Base-by-base conservation (phyloP, 2,797 vertebrate species). In the Sebastiscus albofasciatus region DNA sequence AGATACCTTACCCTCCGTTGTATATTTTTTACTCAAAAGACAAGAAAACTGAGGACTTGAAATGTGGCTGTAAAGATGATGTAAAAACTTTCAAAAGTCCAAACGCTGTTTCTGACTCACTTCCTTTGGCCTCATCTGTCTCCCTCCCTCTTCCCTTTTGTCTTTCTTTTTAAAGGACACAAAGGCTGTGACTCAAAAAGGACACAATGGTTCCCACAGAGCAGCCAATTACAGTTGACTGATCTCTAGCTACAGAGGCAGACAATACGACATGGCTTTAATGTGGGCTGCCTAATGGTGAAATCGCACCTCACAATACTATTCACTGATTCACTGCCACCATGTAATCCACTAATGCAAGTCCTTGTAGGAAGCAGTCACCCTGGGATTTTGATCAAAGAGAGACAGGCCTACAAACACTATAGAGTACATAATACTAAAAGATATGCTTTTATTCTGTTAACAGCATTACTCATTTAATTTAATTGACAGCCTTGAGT, bases 211-310 rank as follows among this genome's bases (percentile, higher is more conserved):
- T 80, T 82, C 74, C 58, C 73, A 72, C 54, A 54, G 67, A 87
- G 71, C 56, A 78, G 82, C 72, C 77, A 81, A 73, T 81, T 80
- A 79, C 62, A 49, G 52, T 14, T 60, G 72, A 85, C 64, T 61
- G 72, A 78, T 79, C 66, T 81, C 60, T 54, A 16, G 14, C 65
- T 46, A 58, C 65, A 71, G 52, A 72, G 73, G 31, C 66, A 56
- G 39, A 77, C 34, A 70, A 81, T 67, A 64, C 4, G 5, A 65
- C 65, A 55, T 24, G 60, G 55, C 76, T 81, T 72, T 84, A 66
- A 64, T 79, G 76, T 29, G 18, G 36, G 36, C 59, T 42, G 31
- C 55, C 55, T 81, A 73, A 82, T 73, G 77, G 68, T 55, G 11
- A 72, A 72, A 52, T 72, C 70, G 56, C 62, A 81, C 34, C 70